These are phyloP conservation scores for Heliconius ismenius DNA, from an alignment of 2,888 invertebrate species.

Conservation along the genomic window DNA sequence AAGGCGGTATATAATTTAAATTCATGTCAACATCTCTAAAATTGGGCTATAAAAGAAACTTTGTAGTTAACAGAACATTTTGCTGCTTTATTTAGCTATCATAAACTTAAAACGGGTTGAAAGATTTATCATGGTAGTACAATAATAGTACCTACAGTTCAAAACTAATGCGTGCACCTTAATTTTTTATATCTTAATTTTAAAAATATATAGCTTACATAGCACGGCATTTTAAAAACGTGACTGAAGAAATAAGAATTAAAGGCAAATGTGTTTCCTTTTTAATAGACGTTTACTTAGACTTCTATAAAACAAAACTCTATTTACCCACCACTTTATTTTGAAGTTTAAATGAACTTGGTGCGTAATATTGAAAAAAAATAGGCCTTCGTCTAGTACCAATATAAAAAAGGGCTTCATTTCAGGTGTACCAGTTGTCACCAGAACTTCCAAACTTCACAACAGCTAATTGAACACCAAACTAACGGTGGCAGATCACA, in stretches of 20 bases:
- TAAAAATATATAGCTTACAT: no score
- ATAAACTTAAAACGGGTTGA: background rate
- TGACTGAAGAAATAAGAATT: background rate
- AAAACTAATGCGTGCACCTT: background rate
- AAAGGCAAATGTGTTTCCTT: background rate
- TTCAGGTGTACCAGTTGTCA: slow-evolving; percentile 74
- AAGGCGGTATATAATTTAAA: slow-evolving; percentile 1
- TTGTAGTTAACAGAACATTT: slow-evolving; percentile 5
- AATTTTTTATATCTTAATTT: background rate
- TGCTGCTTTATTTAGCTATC: background rate
- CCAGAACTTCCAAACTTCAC: slow-evolving; percentile 73
- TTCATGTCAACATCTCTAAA: background rate
- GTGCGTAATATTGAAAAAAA: background rate
- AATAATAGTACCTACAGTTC: background rate
- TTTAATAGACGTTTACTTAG: background rate
- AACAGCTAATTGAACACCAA: slow-evolving; percentile 70
- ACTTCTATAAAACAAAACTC: background rate
- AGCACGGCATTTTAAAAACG: background rate
- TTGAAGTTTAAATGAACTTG: background rate
- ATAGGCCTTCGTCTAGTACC: background rate
- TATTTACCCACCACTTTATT: background rate
- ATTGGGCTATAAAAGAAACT: background rate
- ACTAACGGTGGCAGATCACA: slow-evolving; percentile 72
- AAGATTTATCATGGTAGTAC: background rate
- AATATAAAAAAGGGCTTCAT: background rate